Base-by-base conservation (phyloP, 2,113 vertebrate species). In the Morone chrysops region DNA sequence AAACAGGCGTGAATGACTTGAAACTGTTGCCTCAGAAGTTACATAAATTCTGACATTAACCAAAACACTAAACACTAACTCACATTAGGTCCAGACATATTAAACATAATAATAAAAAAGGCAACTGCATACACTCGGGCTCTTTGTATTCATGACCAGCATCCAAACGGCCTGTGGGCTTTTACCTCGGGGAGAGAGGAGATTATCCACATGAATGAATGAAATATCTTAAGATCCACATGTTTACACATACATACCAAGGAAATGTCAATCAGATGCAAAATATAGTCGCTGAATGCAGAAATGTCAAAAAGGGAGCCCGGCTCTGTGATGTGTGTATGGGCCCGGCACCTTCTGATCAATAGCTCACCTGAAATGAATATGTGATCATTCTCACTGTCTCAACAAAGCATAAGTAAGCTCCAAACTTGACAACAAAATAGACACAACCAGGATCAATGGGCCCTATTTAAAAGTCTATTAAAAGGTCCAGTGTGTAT, bases 251-350 rank as follows among this genome's bases (percentile, higher is more conserved):
- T 48, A 90, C 87, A 89, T 80, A 80, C 60, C 56, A 41, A 25
- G 68, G 75, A 94, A 93, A 94, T 93, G 90, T 93, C 92, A 93
- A 93, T 93, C 89, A 87, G 90, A 94, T 94, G 92, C 93, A 91
- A 91, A 93, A 90, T 77, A 89, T 89, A 86, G 90, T 83, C 81
- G 77, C 67, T 85, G 83, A 88, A 78, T 40, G 75, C 76, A 86
- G 74, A 92, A 93, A 93, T 94, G 87, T 89, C 89, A 94, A 77
- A 90, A 90, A 82, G 74, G 60, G 43, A 80, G 47, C 36, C 61
- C 12, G 78, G 20, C 71, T 65, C 20, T 70, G 75, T 20, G 62
- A 72, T 73, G 70, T 85, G 81, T 62, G 73, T 48, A 20, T 17
- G 65, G 25, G 54, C 31, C 41, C 78, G 8, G 56, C 78, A 43